A percentile compares a stretch with the other conserved stretches of the same genome.
Evolutionary conservation across 2,797 vertebrate genomes (phyloP).

Genomic region (Macrochelys suwanniensis): DNA sequence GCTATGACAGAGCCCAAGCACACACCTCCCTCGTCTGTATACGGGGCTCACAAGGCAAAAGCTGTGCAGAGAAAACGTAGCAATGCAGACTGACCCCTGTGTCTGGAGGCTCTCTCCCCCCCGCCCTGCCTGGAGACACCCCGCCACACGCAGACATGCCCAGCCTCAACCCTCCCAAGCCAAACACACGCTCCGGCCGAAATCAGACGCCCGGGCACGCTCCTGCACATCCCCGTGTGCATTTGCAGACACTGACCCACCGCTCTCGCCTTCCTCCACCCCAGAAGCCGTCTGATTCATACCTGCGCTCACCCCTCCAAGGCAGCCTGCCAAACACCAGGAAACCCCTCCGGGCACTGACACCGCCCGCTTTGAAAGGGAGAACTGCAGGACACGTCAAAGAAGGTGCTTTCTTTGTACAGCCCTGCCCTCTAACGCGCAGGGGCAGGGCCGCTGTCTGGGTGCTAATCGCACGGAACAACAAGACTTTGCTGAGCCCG

Average conservation of each 20-base stretch:
- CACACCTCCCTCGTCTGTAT: neutral
- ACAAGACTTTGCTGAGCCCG: no score
- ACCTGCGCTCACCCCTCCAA: neutral
- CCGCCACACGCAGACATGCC: neutral
- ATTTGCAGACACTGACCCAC: neutral
- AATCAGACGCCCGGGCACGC: neutral
- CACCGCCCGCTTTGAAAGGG: neutral
- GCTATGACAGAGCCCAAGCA: no score
- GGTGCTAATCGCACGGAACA: no score
- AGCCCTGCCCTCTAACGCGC: neutral
- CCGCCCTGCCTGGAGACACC: neutral
- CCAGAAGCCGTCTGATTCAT: neutral
- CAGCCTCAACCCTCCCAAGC: neutral
- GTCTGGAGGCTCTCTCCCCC: neutral
- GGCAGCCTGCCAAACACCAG: neutral
- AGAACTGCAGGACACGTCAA: neutral
- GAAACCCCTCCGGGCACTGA: neutral
- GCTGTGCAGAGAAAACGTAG: neutral
- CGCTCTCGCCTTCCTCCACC: neutral
- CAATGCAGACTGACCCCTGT: neutral
- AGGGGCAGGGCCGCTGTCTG: neutral
- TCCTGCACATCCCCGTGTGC: neutral
- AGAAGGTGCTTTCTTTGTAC: neutral
- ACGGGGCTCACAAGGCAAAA: neutral
- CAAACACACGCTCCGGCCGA: neutral